Evolutionary conservation across 1,140 invertebrate species (phyloP).

Genomic region (Pachyrhynchus sulphureomaculatus): DNA sequence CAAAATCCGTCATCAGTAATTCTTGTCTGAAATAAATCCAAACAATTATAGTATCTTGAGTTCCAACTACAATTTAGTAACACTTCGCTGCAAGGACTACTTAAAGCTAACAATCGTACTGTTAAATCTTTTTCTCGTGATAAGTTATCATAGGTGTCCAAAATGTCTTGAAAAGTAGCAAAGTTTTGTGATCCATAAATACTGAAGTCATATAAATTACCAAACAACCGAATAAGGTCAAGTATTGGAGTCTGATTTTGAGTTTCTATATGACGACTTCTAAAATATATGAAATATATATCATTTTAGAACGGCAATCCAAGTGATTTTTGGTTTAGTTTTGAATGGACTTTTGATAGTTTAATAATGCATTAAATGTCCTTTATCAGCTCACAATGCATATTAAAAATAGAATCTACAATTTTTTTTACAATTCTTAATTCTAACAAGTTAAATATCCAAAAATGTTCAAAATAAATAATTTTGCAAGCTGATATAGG

Average conservation of each 20-base stretch:
- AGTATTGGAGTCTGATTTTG: constrained; percentile 6
- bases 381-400: no score
- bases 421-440: no score
- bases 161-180: constrained; percentile 25
- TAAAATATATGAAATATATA: neutral
- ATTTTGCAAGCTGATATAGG: no score
- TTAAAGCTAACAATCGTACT: constrained; percentile 49
- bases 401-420: no score
- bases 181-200: constrained; percentile 16
- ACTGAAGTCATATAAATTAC: constrained; percentile 35
- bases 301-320: neutral
- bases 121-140: neutral
- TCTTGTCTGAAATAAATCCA: constrained; percentile 51
- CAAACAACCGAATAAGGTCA: constrained; percentile 29
- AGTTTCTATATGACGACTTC: neutral
- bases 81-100: constrained; percentile 55
- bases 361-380: no score
- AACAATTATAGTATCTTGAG: constrained; percentile 50
- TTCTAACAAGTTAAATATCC: no score
- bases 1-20: constrained; percentile 60
- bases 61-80: constrained; percentile 55
- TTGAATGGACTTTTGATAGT: no score
- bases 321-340: neutral
- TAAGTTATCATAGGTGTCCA: constrained; percentile 26
- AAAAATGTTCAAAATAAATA: no score